Conservation (phyloP, 2,797 vertebrate genomes). For the Karalla daura region DNA sequence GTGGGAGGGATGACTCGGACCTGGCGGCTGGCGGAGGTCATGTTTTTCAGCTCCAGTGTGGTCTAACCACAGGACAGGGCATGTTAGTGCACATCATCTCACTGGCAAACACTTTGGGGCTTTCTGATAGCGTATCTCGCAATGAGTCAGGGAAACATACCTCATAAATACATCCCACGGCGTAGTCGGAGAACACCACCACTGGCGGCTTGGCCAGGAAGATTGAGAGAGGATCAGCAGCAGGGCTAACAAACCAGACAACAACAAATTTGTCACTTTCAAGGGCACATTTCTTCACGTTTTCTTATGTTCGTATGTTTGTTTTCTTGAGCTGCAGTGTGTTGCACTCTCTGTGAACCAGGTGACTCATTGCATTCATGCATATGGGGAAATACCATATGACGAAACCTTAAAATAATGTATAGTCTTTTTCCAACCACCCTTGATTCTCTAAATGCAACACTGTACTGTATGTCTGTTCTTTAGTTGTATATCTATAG, state of each 20-base stretch:
- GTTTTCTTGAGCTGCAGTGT: no score
- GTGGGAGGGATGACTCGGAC: slow-evolving; percentile 91
- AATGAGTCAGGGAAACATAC: slow-evolving; percentile 69
- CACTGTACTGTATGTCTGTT: no score
- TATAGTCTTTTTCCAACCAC: no score
- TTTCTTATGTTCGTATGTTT: no score
- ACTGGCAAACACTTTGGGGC: not conserved
- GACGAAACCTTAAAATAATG: no score
- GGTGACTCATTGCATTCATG: no score
- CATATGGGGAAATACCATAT: no score
- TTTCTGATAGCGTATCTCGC: not conserved
- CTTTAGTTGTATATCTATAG: no score
- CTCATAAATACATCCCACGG: slow-evolving; percentile 90
- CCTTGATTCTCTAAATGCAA: no score
- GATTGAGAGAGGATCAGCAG: slow-evolving; percentile 77
- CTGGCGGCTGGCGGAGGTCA: slow-evolving; percentile 86
- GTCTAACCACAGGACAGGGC: slow-evolving; percentile 74
- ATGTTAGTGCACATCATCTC: slow-evolving; percentile 1
- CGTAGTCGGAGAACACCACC: slow-evolving; percentile 88
- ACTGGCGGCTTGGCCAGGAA: slow-evolving; percentile 89
- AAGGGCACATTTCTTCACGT: no score
- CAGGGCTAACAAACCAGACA: slow-evolving; percentile 56
- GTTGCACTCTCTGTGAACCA: no score
- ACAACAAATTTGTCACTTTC: not conserved
- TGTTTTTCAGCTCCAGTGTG: slow-evolving; percentile 89